phyloP scores from a whole-genome alignment of 2,888 invertebrate species.

The Pammene aurita region DNA sequence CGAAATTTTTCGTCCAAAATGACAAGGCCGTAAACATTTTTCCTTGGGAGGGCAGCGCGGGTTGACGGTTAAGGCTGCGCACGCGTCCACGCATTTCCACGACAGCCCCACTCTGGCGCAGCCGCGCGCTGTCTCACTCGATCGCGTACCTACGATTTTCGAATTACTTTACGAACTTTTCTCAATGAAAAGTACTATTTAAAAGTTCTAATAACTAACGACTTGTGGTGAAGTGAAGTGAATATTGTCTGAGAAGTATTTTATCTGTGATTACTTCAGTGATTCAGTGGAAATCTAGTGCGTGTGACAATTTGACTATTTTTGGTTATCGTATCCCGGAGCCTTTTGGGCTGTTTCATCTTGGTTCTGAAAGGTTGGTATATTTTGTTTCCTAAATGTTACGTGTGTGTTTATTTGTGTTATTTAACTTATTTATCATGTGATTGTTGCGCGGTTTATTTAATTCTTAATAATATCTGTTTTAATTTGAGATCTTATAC shows the following conservation, averaged over 20 bases:
- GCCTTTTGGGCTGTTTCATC: conserved; percentile 17
- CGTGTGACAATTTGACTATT: conserved; percentile 40
- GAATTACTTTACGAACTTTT: conserved; percentile 71
- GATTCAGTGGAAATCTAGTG: conserved; percentile 52
- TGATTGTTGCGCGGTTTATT: no score
- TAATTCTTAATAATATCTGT: no score
- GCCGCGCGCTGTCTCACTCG: conserved; percentile 61
- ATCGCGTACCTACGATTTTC: conserved; percentile 55
- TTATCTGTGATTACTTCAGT: conserved; percentile 37
- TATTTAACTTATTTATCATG: no score
- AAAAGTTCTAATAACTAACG: conserved; percentile 47
- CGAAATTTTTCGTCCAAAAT: neutral
- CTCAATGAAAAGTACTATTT: conserved; percentile 75
- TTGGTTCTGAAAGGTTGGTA: conserved; percentile 25
- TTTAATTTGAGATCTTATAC: no score
- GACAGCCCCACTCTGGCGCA: conserved; percentile 71
- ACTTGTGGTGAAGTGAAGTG: conserved; percentile 41
- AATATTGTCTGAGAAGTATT: conserved; percentile 18
- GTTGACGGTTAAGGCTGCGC: conserved; percentile 55
- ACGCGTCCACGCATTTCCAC: conserved; percentile 67
- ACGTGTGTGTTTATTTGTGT: neutral
- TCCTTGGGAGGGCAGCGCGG: conserved; percentile 19
- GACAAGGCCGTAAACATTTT: conserved; percentile 11
- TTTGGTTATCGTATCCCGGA: conserved; percentile 3
- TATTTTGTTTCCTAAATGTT: neutral